A percentile compares a stretch with the other conserved stretches of the same genome.
Conservation (phyloP, 1,140 invertebrate species). For the Daktulosphaira vitifoliae region DNA sequence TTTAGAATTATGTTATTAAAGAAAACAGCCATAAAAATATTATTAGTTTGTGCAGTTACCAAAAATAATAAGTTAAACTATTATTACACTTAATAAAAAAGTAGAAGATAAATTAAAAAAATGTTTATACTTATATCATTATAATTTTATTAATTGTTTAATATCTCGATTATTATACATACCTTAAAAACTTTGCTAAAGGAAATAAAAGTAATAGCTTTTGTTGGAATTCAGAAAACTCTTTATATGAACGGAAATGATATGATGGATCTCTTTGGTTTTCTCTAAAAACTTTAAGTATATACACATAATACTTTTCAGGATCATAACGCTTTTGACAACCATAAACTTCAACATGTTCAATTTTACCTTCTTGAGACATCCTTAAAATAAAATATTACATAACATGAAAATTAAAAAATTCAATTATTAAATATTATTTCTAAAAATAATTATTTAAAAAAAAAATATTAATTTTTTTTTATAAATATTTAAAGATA, state of each 20-base stretch:
- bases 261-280: conserved; percentile 74
- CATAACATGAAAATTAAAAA: conserved; percentile 3
- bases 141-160: not conserved
- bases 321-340: conserved; percentile 94
- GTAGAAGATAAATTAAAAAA: too few species aligned
- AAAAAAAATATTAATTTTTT: too few species aligned
- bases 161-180: conserved; percentile 36
- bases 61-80: too few species aligned
- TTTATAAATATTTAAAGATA: too few species aligned
- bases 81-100: too few species aligned
- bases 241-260: conserved; percentile 87
- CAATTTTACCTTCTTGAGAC: conserved; percentile 75
- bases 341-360: conserved; percentile 72
- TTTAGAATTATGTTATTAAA: too few species aligned
- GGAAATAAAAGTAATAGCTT: conserved; percentile 90
- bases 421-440: not conserved
- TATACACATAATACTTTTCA: conserved; percentile 97
- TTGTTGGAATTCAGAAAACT: conserved; percentile 93
- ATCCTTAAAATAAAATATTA: too few species aligned
- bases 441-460: too few species aligned
- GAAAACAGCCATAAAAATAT: too few species aligned
- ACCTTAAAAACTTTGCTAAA: conserved; percentile 75
- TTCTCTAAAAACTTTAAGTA: conserved; percentile 75
- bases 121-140: too few species aligned
- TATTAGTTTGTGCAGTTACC: too few species aligned